phyloP scores from a whole-genome alignment of 2,113 vertebrate species.

The Pterocles orientalis region DNA sequence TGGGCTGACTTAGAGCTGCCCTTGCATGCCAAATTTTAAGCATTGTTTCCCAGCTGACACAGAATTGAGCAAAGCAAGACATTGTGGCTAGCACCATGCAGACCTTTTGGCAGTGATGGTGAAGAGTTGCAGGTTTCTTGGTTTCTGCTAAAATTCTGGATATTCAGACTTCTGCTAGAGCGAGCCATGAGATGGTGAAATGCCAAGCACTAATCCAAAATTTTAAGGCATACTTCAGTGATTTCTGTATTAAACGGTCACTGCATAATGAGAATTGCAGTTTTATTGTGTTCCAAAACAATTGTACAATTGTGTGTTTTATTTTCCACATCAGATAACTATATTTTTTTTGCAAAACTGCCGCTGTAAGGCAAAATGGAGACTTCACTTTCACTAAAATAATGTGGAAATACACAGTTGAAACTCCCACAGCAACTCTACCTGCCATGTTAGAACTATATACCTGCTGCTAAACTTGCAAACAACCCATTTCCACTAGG shows the following conservation, averaged over 20 bases:
- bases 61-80: neutral
- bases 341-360: constrained; percentile 29
- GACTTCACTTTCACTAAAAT: constrained; percentile 40
- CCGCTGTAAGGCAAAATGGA: neutral
- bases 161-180: neutral
- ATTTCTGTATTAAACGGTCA: constrained; percentile 16
- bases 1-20: constrained; percentile 23
- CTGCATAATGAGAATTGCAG: constrained; percentile 16
- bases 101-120: constrained; percentile 9
- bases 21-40: constrained; percentile 22
- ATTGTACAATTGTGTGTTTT: constrained; percentile 7
- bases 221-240: constrained; percentile 30
- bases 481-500: constrained; percentile 29
- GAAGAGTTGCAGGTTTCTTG: neutral
- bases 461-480: constrained; percentile 53
- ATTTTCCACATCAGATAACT: constrained; percentile 49
- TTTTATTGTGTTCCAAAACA: constrained; percentile 39
- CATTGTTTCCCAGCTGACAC: neutral
- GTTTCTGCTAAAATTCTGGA: neutral
- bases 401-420: neutral
- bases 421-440: constrained; percentile 46
- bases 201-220: neutral
- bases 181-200: neutral
- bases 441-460: constrained; percentile 32
- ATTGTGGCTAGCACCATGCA: neutral